These are phyloP conservation scores for Mormoops blainvillei DNA, from an alignment of 2,113 vertebrate species.

Conservation along the genomic window DNA sequence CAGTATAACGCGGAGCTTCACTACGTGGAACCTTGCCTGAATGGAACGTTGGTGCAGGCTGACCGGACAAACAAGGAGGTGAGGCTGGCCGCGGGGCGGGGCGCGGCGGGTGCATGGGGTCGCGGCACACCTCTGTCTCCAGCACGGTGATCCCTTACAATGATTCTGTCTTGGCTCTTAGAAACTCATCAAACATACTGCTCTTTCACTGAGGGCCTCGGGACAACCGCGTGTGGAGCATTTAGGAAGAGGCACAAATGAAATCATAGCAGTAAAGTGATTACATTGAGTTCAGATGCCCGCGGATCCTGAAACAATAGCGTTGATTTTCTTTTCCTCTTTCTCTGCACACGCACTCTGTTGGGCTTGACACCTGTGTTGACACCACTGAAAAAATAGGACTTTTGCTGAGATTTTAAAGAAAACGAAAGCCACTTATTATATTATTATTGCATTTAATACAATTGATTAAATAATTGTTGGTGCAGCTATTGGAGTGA, in stretches of 20 bases:
- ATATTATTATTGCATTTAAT: background rate
- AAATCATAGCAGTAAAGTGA: background rate
- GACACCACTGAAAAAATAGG: background rate
- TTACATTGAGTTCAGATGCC: background rate
- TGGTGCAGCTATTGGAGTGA: background rate
- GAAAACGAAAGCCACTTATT: background rate
- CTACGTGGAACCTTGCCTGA: constrained; percentile 96
- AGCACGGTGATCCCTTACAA: no score
- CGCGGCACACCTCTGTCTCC: background rate
- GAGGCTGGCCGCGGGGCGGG: constrained; percentile 62
- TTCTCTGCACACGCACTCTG: background rate
- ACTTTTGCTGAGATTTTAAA: background rate
- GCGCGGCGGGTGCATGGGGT: rapidly evolving
- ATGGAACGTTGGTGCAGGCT: constrained; percentile 96
- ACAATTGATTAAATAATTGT: background rate
- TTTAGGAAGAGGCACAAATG: background rate
- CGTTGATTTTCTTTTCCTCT: background rate
- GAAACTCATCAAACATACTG: background rate
- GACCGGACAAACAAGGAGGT: constrained; percentile 98
- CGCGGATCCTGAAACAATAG: background rate
- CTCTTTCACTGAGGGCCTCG: background rate
- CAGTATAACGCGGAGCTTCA: constrained; percentile 97
- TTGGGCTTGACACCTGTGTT: background rate
- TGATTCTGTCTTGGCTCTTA: background rate
- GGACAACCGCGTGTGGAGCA: background rate